These are phyloP conservation scores for Shargacucullia verbasci DNA, from an alignment of 2,888 invertebrate species.

Conservation along the genomic window DNA sequence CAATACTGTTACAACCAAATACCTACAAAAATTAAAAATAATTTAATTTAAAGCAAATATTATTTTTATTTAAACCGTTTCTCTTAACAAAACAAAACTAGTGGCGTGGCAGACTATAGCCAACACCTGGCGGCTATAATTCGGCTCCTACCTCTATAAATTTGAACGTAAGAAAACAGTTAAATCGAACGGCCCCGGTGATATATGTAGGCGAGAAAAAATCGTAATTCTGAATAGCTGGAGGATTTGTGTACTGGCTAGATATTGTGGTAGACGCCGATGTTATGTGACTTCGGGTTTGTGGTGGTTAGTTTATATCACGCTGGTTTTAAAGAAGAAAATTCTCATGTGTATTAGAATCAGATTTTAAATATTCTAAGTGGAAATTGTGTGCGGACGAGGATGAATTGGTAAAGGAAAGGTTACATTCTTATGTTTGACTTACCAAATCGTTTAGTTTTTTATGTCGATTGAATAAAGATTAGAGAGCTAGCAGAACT, in stretches of 20 bases:
- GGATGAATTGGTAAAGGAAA: no score
- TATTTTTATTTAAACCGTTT: constrained; percentile 38
- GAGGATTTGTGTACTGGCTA: constrained; percentile 58
- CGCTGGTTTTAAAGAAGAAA: no score
- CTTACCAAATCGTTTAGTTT: no score
- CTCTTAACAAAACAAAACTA: constrained; percentile 56
- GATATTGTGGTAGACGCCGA: constrained; percentile 44
- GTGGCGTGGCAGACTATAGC: constrained; percentile 47
- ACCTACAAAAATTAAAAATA: no score
- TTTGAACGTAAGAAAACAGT: constrained; percentile 83
- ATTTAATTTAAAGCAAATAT: constrained; percentile 24
- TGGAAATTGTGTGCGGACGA: no score
- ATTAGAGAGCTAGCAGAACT: no score
- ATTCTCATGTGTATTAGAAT: no score
- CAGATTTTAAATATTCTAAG: no score
- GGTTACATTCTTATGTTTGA: no score
- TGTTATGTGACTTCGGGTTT: constrained; percentile 34
- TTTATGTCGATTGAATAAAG: no score
- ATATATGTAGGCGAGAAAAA: constrained; percentile 80
- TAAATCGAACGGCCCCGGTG: constrained; percentile 81
- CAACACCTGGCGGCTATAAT: constrained; percentile 67
- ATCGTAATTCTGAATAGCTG: constrained; percentile 66
- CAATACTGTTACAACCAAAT: no score
- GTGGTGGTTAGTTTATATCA: constrained; percentile 18
- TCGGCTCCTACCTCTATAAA: constrained; percentile 77